These are phyloP conservation scores for Centropus bengalensis DNA, from an alignment of 2,113 vertebrate genomes.

Conservation along the genomic window DNA sequence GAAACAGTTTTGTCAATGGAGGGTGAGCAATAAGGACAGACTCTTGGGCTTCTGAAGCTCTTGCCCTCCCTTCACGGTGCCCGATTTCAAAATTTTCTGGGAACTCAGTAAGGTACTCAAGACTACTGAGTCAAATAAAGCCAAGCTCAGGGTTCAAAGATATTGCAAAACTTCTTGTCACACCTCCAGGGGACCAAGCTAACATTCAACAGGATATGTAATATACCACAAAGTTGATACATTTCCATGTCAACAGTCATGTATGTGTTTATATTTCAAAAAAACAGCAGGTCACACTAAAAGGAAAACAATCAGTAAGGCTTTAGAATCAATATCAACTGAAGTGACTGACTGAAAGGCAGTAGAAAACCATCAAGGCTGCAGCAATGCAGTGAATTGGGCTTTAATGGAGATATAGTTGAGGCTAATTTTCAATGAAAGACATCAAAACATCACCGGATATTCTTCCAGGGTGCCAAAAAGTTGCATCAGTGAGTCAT, in stretches of 20 bases:
- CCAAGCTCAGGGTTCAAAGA: neutral
- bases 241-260: neutral
- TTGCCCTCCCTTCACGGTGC: neutral
- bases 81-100: neutral
- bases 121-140: neutral
- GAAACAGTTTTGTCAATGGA: neutral
- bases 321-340: neutral
- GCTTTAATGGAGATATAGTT: neutral
- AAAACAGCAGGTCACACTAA: neutral
- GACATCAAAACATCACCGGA: neutral
- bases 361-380: neutral
- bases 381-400: neutral
- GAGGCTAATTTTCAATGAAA: neutral
- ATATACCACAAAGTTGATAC: neutral
- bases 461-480: neutral
- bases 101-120: neutral
- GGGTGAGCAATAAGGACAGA: neutral
- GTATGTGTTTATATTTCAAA: constrained; percentile 17
- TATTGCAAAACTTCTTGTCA: neutral
- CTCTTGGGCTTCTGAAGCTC: neutral
- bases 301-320: neutral
- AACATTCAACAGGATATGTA: neutral
- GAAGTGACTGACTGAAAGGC: neutral
- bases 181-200: neutral
- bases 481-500: neutral